A percentile compares a stretch with the other conserved stretches of the same genome.
phyloP scores from a whole-genome alignment of 2,888 invertebrate species.

The Philaethria dido region DNA sequence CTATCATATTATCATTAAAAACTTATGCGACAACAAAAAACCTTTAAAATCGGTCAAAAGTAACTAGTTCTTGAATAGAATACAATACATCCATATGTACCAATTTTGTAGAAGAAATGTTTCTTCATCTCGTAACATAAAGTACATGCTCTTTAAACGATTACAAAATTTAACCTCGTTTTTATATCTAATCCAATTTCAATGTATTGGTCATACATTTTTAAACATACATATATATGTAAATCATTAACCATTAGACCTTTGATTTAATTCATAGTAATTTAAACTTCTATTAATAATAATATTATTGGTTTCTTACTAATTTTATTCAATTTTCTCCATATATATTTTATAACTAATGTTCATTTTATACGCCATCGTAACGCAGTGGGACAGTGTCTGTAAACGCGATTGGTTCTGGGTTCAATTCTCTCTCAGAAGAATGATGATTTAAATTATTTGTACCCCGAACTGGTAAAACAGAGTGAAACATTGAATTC shows the following conservation, averaged over 20 bases:
- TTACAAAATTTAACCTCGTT: slow-evolving; percentile 31
- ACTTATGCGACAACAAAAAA: too few species aligned
- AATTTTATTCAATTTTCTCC: neutral
- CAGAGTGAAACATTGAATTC: too few species aligned
- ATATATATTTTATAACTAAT: too few species aligned
- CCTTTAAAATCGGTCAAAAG: too few species aligned
- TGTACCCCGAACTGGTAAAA: too few species aligned
- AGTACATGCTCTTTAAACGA: slow-evolving; percentile 12
- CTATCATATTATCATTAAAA: too few species aligned
- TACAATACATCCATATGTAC: neutral
- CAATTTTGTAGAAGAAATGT: neutral
- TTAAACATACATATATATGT: slow-evolving; percentile 19
- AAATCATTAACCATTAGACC: slow-evolving; percentile 20
- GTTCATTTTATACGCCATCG: too few species aligned
- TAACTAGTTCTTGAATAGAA: neutral
- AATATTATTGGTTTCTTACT: neutral
- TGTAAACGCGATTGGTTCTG: too few species aligned
- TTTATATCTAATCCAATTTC: slow-evolving; percentile 22
- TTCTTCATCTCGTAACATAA: neutral
- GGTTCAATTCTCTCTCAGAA: too few species aligned
- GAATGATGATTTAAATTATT: too few species aligned
- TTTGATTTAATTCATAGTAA: neutral
- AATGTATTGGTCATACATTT: slow-evolving; percentile 14
- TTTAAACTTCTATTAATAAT: neutral
- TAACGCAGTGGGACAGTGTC: too few species aligned